These are phyloP conservation scores for Coremacera marginata DNA, from an alignment of 2,888 invertebrate species.

Conservation along the genomic window DNA sequence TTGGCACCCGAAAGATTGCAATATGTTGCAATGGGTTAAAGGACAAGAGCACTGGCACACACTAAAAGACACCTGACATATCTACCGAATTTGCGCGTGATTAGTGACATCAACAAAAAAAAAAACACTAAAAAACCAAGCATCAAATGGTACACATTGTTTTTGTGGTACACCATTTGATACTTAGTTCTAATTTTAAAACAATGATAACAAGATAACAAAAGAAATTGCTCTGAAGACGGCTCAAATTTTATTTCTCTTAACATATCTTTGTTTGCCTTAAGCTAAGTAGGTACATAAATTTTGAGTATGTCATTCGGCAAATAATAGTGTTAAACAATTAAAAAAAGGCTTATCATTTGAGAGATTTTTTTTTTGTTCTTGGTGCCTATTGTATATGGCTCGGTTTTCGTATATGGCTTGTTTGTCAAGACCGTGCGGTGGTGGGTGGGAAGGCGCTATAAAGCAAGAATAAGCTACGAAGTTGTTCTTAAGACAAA, in stretches of 20 bases:
- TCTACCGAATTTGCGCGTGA: too few relatives aligned
- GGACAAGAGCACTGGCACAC: too few relatives aligned
- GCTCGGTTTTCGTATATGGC: background rate
- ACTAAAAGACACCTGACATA: too few relatives aligned
- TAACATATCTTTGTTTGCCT: constrained; percentile 35
- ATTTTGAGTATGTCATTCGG: constrained; percentile 52
- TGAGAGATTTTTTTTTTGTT: constrained; percentile 30
- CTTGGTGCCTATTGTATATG: background rate
- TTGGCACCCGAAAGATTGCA: too few relatives aligned
- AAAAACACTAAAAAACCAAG: too few relatives aligned
- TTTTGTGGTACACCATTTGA: too few relatives aligned
- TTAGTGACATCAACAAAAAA: too few relatives aligned
- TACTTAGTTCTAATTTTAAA: too few relatives aligned
- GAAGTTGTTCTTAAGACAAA: background rate
- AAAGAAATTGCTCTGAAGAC: too few relatives aligned
- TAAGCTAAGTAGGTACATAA: constrained; percentile 49
- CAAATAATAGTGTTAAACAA: constrained; percentile 54
- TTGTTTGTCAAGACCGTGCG: constrained; percentile 18
- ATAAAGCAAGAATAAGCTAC: background rate
- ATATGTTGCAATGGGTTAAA: too few relatives aligned
- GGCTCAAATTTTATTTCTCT: background rate
- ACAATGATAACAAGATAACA: too few relatives aligned
- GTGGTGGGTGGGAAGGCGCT: background rate
- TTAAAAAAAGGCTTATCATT: constrained; percentile 50
- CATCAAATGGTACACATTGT: too few relatives aligned